Evolutionary conservation across 1,140 invertebrate species (phyloP).

Genomic region (Drosophila mauritiana): DNA sequence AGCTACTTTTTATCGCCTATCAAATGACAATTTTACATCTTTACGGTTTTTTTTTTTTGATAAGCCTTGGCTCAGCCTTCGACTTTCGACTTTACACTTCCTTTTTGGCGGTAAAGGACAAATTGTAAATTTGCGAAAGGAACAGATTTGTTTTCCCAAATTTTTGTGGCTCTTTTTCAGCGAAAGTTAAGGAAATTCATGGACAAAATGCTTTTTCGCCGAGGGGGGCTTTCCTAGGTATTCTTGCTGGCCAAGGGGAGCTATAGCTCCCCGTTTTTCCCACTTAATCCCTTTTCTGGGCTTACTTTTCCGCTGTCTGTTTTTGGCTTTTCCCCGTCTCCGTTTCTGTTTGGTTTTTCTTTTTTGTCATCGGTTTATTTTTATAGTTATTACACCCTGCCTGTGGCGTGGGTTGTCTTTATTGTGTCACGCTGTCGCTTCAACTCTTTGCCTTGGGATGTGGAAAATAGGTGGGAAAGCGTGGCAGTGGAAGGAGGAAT

Average conservation of each 20-base stretch:
- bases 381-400: conserved; percentile 77
- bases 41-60: not conserved
- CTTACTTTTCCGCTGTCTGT: conserved; percentile 8
- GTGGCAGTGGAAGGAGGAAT: too few species aligned
- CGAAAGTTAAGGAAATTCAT: conserved; percentile 23
- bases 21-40: not conserved
- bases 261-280: not conserved
- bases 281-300: conserved; percentile 5
- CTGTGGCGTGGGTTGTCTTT: conserved; percentile 70
- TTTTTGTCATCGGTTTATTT: conserved; percentile 68
- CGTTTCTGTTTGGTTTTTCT: conserved; percentile 1
- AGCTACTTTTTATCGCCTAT: not conserved
- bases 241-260: conserved; percentile 8
- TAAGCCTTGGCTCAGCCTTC: not conserved
- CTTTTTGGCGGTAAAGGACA: not conserved
- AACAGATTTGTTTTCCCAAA: not conserved
- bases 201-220: conserved; percentile 54
- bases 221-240: conserved; percentile 3
- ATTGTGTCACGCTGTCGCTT: conserved; percentile 71
- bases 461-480: not conserved
- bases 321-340: conserved; percentile 7
- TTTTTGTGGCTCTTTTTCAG: conserved; percentile 7
- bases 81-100: not conserved
- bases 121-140: conserved; percentile 21
- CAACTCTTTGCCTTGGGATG: conserved; percentile 52